Percentiles rank a stretch among this genome's conserved stretches.
These are phyloP conservation scores for Tenebrosternarchus preto DNA, from an alignment of 2,113 vertebrate genomes.

Conservation along the genomic window DNA sequence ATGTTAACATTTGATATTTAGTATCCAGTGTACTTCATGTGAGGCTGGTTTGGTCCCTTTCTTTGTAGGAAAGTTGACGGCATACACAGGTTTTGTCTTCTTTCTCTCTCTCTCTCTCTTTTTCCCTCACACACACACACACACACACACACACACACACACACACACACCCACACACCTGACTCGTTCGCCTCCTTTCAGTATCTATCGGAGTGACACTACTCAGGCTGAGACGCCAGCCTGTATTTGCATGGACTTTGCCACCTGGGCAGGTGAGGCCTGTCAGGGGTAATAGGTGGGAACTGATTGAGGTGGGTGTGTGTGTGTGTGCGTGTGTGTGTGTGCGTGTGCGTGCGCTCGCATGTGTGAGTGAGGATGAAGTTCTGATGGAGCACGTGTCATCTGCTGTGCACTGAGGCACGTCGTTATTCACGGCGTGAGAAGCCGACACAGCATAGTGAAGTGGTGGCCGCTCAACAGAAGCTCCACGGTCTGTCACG, in stretches of 20 bases:
- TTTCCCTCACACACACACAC: slow-evolving; percentile 41
- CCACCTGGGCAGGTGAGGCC: slow-evolving; percentile 72
- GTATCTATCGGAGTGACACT: slow-evolving; percentile 59
- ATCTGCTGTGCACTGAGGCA: slow-evolving; percentile 34
- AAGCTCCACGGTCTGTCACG: slow-evolving; percentile 80
- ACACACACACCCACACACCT: slow-evolving; percentile 36
- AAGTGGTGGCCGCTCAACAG: slow-evolving; percentile 74
- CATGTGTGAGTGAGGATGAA: slow-evolving; percentile 31
- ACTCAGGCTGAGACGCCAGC: slow-evolving; percentile 62
- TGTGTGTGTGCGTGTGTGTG: slow-evolving; percentile 39
- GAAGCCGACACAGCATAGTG: slow-evolving; percentile 71
- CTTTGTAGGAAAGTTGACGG: slow-evolving; percentile 54
- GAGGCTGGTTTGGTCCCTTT: slow-evolving; percentile 31
- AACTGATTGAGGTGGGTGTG: slow-evolving; percentile 68
- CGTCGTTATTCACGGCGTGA: slow-evolving; percentile 57
- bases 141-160: slow-evolving; percentile 40
- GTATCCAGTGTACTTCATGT: slow-evolving; percentile 20
- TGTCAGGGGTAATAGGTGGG: slow-evolving; percentile 78
- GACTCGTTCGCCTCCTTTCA: slow-evolving; percentile 41
- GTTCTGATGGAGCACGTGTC: slow-evolving; percentile 52
- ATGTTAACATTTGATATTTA: slow-evolving; percentile 7
- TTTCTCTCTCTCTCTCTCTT: not conserved
- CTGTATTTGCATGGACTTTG: slow-evolving; percentile 75
- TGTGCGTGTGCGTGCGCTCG: slow-evolving; percentile 46
- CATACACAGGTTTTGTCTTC: slow-evolving; percentile 5